Percentiles rank a stretch among this genome's conserved stretches.
Conservation (phyloP, 1,140 invertebrate genomes). For the Orussus abietinus region DNA sequence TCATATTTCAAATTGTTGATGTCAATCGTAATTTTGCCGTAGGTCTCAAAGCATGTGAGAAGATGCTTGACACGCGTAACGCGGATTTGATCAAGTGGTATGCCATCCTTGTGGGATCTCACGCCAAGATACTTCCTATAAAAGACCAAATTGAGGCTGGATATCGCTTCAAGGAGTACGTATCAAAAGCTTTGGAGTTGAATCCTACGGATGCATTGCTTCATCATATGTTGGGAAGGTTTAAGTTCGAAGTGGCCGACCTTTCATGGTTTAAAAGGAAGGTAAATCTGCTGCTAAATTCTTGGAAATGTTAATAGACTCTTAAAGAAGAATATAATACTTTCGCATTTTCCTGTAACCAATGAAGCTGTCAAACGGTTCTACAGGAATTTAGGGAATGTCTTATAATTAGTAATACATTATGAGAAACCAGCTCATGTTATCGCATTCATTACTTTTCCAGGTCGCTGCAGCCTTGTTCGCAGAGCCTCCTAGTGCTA, state of each 20-base stretch:
- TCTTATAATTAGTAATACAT: slow-evolving; percentile 12
- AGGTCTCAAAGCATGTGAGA: slow-evolving; percentile 61
- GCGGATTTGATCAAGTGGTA: slow-evolving; percentile 76
- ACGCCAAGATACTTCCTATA: slow-evolving; percentile 58
- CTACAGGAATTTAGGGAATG: background rate
- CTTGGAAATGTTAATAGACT: slow-evolving; percentile 2
- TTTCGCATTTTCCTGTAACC: slow-evolving; percentile 6
- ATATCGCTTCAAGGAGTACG: slow-evolving; percentile 66
- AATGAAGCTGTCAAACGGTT: background rate
- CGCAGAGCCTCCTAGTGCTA: slow-evolving; percentile 62
- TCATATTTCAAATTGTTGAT: slow-evolving; percentile 4
- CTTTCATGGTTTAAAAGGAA: slow-evolving; percentile 70
- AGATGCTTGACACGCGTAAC: slow-evolving; percentile 56
- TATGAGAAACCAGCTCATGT: background rate
- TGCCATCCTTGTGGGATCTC: slow-evolving; percentile 67
- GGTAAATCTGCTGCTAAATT: slow-evolving; percentile 37
- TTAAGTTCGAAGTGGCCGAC: slow-evolving; percentile 65
- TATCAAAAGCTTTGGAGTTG: slow-evolving; percentile 65
- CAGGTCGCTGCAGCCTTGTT: slow-evolving; percentile 63
- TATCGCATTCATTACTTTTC: slow-evolving; percentile 8
- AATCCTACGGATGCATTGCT: slow-evolving; percentile 63
- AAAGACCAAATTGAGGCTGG: slow-evolving; percentile 71
- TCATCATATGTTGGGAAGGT: slow-evolving; percentile 68
- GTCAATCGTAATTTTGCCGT: slow-evolving; percentile 20
- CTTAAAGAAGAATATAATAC: background rate